phyloP scores from a whole-genome alignment of 2,797 vertebrate genomes.

The Rhabdomys pumilio region DNA sequence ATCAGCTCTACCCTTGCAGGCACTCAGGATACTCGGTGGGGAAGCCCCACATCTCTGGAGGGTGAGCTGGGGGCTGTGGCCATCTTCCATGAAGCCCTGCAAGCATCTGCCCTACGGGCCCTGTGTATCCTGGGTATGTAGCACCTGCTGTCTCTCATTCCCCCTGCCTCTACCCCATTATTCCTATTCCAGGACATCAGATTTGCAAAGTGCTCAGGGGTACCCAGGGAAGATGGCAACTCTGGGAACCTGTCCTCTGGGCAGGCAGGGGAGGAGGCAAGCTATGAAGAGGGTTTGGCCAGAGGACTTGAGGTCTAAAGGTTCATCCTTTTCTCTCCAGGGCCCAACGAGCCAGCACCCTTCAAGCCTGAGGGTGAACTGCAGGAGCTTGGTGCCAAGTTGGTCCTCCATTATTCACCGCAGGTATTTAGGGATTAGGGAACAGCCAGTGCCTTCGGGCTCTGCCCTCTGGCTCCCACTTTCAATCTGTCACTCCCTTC shows the following conservation, averaged over 20 bases:
- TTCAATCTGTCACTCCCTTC: not conserved
- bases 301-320: slow-evolving; percentile 31
- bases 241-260: not conserved
- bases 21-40: slow-evolving; percentile 97
- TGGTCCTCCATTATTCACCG: slow-evolving; percentile 98
- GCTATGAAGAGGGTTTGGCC: not conserved
- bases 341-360: slow-evolving; percentile 94
- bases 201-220: not conserved
- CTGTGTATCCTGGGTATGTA: slow-evolving; percentile 92
- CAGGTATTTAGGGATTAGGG: slow-evolving; percentile 90
- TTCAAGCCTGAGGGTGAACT: slow-evolving; percentile 95
- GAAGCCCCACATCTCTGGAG: slow-evolving; percentile 96
- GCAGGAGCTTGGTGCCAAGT: slow-evolving; percentile 93
- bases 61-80: slow-evolving; percentile 96
- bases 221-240: not conserved
- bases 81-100: slow-evolving; percentile 97
- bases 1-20: slow-evolving; percentile 95
- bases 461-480: not conserved
- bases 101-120: slow-evolving; percentile 90
- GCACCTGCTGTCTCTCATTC: too few species aligned
- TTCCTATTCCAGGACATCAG: not conserved
- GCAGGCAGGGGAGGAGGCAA: not conserved
- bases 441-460: not conserved
- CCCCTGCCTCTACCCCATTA: too few species aligned
- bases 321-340: slow-evolving; percentile 85